Evolutionary conservation across 1,140 invertebrate species (phyloP).

Genomic region (Brachionus asplanchnoidis): DNA sequence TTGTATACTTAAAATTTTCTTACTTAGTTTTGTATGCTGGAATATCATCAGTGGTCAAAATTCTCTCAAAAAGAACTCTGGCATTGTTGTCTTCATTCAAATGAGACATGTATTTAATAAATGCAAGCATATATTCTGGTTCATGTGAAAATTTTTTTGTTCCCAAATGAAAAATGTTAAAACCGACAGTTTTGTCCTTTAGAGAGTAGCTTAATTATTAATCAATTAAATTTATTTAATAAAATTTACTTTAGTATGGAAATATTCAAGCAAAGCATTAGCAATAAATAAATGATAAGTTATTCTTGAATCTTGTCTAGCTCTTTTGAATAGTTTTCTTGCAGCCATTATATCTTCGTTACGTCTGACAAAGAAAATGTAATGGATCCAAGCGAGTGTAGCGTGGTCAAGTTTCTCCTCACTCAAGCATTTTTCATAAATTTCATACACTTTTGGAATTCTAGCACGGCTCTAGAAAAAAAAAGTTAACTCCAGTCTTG

Average conservation of each 20-base stretch:
- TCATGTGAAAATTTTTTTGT: constrained; percentile 90
- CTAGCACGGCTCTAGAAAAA: constrained; percentile 5
- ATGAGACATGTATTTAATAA: constrained; percentile 94
- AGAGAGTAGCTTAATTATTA: constrained; percentile 42
- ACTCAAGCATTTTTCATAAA: background rate
- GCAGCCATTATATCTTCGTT: constrained; percentile 97
- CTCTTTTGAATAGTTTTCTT: constrained; percentile 85
- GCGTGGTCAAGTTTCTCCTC: background rate
- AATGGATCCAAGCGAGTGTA: constrained; percentile 73
- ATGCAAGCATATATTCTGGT: constrained; percentile 87
- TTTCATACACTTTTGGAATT: background rate
- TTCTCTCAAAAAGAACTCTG: constrained; percentile 89
- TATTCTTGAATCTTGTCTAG: constrained; percentile 78
- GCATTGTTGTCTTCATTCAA: constrained; percentile 99
- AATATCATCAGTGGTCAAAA: constrained; percentile 61
- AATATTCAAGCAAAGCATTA: constrained; percentile 97
- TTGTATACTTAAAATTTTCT: background rate
- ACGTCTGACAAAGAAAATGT: constrained; percentile 94
- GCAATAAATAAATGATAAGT: constrained; percentile 90
- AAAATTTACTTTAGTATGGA: constrained; percentile 76
- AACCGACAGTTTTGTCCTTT: constrained; percentile 89
- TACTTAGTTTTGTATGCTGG: constrained; percentile 25
- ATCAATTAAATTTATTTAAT: background rate
- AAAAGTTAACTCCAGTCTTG: background rate
- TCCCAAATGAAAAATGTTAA: constrained; percentile 94